Conservation (phyloP, 2,797 vertebrate genomes). For the Amblyraja radiata region DNA sequence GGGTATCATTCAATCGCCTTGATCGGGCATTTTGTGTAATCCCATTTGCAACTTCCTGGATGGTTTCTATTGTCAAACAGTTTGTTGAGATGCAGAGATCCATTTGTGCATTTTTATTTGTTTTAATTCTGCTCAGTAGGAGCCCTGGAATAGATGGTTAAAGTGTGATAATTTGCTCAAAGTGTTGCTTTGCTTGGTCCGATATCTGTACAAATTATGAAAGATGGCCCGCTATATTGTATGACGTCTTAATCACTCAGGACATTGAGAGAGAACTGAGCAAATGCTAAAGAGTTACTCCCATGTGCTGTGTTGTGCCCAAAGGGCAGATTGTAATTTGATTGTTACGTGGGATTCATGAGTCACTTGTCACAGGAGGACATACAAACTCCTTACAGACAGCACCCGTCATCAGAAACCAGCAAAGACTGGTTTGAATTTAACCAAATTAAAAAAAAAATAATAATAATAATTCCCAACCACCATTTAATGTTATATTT, state of each 20-base stretch:
- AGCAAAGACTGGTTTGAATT: not conserved
- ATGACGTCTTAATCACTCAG: not conserved
- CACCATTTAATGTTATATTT: not conserved
- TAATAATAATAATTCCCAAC: not conserved
- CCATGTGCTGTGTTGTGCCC: not conserved
- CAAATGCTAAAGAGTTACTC: not conserved
- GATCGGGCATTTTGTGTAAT: not conserved
- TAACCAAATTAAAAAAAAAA: not conserved
- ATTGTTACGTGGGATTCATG: not conserved
- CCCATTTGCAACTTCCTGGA: not conserved
- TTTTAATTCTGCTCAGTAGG: constrained; percentile 14
- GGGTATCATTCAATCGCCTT: not conserved
- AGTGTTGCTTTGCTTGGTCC: not conserved
- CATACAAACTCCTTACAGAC: too few relatives aligned
- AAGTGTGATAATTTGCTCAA: not conserved
- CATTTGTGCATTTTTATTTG: not conserved
- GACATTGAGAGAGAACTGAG: not conserved
- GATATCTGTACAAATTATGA: not conserved
- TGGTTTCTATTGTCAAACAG: not conserved
- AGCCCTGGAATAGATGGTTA: not conserved
- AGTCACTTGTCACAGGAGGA: not conserved
- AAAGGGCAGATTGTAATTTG: not conserved
- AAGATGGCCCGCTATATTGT: not conserved
- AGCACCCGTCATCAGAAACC: not conserved
- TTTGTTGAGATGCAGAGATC: not conserved